Base-by-base conservation (phyloP, 2,888 invertebrate genomes). In the Piscicola geometra region DNA sequence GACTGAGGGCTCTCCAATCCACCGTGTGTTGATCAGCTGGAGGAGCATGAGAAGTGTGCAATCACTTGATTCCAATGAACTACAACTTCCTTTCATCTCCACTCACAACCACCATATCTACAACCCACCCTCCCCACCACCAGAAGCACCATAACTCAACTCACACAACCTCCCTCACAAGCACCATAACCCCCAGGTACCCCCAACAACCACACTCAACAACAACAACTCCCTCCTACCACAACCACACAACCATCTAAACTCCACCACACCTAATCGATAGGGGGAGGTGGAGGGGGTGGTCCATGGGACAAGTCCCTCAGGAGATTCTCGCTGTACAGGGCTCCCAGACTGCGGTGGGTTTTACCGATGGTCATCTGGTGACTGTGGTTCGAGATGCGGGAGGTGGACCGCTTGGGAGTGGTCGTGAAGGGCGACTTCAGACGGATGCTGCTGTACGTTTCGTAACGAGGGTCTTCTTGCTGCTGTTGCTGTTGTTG, bases 271-370 rank as follows among this genome's bases (percentile, higher is more conserved):
- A 56, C 73, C 21, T n/a, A 64, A 21, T 52, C 56, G 18, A 73
- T 33, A 32, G 73, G 73, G 12, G 73, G 73, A 3, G 73, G 73
- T 5, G 73, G 73, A 18, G 73, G 73, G n/a, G 73, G 73, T 2
- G 73, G 73, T 33, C 73, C 73, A 32, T 73, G 73, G 36, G 60
- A 50, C 35, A 73, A 25, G 32, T 73, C 73, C 52, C 36, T 73
- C 73, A 73, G 21, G 3, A 73, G 64, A n/a, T 73, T 73, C 41
- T 73, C 73, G 60, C 73, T 73, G n/a, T 73, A 73, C 32, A 73
- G 73, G 56, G 73, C 73, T 1, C 73, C 73, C 12, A 73, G 73
- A 30, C 64, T 64, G 1, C 73, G 18, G 35, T 73, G 73, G 36
- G 73, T 73, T 35, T 73, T 73, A n/a, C 73, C 73, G 12, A 64